phyloP scores from a whole-genome alignment of 92 coral and sea anemone species.

The Bergia sp. region DNA sequence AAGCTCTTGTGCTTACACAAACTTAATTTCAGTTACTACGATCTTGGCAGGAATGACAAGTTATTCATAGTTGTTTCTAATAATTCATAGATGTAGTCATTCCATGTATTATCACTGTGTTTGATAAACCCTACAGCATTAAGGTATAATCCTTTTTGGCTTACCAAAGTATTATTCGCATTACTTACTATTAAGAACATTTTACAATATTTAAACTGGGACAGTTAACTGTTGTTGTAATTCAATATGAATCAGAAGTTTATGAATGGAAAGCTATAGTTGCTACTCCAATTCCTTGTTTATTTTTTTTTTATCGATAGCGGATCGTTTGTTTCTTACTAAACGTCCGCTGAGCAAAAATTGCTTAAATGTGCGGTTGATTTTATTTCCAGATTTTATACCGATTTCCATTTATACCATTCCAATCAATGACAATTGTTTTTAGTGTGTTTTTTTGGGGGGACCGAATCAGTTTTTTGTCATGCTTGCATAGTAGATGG shows the following conservation, averaged over 20 bases:
- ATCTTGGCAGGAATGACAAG: neutral
- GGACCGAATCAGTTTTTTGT: no score
- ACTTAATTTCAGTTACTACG: no score
- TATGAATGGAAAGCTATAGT: neutral
- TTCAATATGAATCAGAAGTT: neutral
- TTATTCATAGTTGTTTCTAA: neutral
- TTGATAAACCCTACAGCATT: slow-evolving; percentile 1
- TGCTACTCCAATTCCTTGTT: neutral
- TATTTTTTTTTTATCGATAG: neutral
- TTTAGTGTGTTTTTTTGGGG: neutral
- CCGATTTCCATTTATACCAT: no score
- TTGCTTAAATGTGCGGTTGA: neutral
- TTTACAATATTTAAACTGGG: neutral
- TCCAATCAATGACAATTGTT: no score
- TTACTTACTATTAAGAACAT: neutral
- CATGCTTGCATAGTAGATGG: neutral
- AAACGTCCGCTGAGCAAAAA: neutral
- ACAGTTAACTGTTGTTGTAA: neutral
- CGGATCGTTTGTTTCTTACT: neutral
- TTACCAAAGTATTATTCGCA: neutral
- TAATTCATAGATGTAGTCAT: no score
- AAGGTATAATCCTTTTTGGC: neutral
- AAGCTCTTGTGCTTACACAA: no score
- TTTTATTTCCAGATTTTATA: neutral
- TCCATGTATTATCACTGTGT: neutral